Conservation (phyloP, 2,888 invertebrate genomes). For the Athalia rosae region DNA sequence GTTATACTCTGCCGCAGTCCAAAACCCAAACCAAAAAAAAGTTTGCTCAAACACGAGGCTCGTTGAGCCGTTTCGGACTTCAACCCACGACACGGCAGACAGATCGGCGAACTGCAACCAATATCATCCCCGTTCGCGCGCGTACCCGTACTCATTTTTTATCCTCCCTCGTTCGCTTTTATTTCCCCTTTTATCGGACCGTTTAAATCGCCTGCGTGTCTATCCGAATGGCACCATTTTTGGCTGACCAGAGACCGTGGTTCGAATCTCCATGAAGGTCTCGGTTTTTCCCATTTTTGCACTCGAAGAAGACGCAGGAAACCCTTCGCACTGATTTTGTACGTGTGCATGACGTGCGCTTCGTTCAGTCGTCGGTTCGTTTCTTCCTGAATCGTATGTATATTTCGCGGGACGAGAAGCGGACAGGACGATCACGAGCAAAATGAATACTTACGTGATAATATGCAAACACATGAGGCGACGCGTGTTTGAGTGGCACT, state of each 20-base stretch:
- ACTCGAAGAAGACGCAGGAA: background rate
- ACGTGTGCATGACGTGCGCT: no score
- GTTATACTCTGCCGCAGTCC: slow-evolving; percentile 6
- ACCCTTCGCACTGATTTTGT: no score
- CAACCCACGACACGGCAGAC: slow-evolving; percentile 31
- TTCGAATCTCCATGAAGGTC: slow-evolving; percentile 22
- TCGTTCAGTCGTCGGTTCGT: no score
- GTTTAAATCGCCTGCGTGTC: no score
- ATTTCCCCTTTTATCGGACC: background rate
- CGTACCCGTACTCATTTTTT: slow-evolving; percentile 7
- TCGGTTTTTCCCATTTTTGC: no score
- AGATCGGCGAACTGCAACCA: slow-evolving; percentile 45
- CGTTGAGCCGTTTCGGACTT: slow-evolving; percentile 40
- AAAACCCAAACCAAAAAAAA: slow-evolving; percentile 31
- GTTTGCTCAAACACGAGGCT: slow-evolving; percentile 35
- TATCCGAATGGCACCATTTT: no score
- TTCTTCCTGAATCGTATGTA: background rate
- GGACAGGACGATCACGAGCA: slow-evolving; percentile 15
- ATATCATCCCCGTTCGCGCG: slow-evolving; percentile 38
- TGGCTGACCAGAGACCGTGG: background rate
- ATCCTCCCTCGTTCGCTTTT: background rate
- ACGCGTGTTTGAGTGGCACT: slow-evolving; percentile 40
- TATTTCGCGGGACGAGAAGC: background rate
- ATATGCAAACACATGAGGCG: slow-evolving; percentile 6
- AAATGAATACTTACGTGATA: slow-evolving; percentile 21